Evolutionary conservation across 2,797 vertebrate species (phyloP).

Genomic region (Paratrypauchen microcephalus): DNA sequence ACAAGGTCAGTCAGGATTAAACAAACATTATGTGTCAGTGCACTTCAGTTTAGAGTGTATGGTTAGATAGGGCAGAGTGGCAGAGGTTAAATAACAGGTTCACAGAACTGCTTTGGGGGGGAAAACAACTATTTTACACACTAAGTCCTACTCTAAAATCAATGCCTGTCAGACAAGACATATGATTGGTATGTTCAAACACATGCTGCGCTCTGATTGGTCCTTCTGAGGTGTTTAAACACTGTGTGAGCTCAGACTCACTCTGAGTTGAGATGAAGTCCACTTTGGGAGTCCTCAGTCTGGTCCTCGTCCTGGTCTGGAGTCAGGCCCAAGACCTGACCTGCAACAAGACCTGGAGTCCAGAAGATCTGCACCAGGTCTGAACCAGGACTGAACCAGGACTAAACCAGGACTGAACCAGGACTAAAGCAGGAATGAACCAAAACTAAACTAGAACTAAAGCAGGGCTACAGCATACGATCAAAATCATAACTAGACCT

Average conservation of each 20-base stretch:
- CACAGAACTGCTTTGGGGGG: no score
- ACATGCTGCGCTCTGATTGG: neutral
- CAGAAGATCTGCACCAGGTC: neutral
- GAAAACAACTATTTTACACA: no score
- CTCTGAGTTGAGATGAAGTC: neutral
- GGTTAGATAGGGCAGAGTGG: no score
- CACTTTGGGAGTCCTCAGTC: neutral
- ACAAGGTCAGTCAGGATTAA: no score
- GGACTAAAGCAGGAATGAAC: neutral
- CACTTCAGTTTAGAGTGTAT: no score
- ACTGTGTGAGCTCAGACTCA: no score
- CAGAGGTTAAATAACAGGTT: no score
- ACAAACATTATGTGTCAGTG: no score
- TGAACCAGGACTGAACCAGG: neutral
- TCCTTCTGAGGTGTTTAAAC: neutral
- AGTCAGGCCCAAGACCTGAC: neutral
- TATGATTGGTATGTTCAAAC: no score
- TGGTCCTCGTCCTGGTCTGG: neutral
- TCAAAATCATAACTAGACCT: neutral
- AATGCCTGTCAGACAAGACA: no score
- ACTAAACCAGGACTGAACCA: neutral
- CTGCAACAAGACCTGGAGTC: neutral
- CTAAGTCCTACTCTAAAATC: no score
- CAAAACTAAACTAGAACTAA: neutral
- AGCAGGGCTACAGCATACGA: no score